Conservation (phyloP, 2,888 invertebrate species). For the Morpho deidamia region DNA sequence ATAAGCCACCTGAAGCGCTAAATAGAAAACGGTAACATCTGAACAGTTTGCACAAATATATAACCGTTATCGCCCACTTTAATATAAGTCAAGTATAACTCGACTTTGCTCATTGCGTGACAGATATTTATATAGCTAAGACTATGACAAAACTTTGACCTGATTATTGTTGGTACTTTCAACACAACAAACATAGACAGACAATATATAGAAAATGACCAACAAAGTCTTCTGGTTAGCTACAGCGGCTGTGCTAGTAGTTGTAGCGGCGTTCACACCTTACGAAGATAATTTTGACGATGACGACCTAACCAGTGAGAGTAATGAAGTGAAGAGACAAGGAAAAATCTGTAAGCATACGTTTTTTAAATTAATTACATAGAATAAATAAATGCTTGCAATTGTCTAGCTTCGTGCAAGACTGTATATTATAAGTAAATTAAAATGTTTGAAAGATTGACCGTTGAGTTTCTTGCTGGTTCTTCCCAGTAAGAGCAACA, state of each 20-base stretch:
- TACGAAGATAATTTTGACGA: constrained; percentile 33
- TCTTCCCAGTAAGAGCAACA: too few relatives aligned
- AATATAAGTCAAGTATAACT: constrained; percentile 47
- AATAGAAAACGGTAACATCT: constrained; percentile 61
- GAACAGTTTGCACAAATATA: constrained; percentile 57
- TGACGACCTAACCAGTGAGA: constrained; percentile 26
- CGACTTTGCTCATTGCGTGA: constrained; percentile 44
- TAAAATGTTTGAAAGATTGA: too few relatives aligned
- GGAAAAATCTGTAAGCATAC: constrained; percentile 56
- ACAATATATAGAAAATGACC: constrained; percentile 36
- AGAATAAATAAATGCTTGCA: not conserved
- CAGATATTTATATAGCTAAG: constrained; percentile 10
- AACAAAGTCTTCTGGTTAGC: constrained; percentile 39
- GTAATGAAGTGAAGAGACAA: constrained; percentile 34
- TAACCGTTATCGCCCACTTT: constrained; percentile 65
- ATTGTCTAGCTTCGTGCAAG: too few relatives aligned
- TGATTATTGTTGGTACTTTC: not conserved
- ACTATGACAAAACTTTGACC: constrained; percentile 6
- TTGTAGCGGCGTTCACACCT: constrained; percentile 41
- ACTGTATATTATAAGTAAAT: too few relatives aligned
- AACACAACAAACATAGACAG: constrained; percentile 10
- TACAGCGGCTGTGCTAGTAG: constrained; percentile 34
- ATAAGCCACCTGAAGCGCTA: constrained; percentile 43
- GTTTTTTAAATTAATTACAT: not conserved
- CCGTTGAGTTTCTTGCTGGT: too few relatives aligned